These are phyloP conservation scores for Alsophila aescularia DNA, from an alignment of 2,888 invertebrate species.

Conservation along the genomic window DNA sequence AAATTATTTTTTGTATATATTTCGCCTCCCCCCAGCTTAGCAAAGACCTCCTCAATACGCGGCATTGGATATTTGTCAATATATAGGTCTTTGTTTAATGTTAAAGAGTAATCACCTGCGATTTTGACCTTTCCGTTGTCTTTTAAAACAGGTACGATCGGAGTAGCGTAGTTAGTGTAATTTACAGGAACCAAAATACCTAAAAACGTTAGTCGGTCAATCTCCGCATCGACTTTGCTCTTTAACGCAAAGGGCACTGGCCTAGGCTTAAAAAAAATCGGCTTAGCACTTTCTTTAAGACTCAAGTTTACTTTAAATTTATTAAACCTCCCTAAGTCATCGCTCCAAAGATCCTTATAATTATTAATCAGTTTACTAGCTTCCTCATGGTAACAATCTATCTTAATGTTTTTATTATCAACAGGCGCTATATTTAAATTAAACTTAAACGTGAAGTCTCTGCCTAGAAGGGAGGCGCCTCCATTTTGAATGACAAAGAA, in stretches of 20 bases:
- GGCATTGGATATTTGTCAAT: slow-evolving; percentile 39
- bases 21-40: slow-evolving; percentile 16
- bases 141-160: too few relatives aligned
- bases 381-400: neutral
- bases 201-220: slow-evolving; percentile 29
- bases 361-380: neutral
- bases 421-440: neutral
- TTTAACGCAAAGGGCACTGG: slow-evolving; percentile 42
- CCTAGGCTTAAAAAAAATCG: slow-evolving; percentile 40
- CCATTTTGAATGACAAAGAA: slow-evolving; percentile 36
- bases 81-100: slow-evolving; percentile 35
- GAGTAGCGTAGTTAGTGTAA: slow-evolving; percentile 34
- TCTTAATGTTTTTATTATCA: neutral
- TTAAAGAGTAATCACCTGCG: too few relatives aligned
- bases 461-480: slow-evolving; percentile 25
- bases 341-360: slow-evolving; percentile 23
- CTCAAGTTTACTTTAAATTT: slow-evolving; percentile 26
- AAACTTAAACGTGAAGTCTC: neutral
- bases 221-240: slow-evolving; percentile 39
- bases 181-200: slow-evolving; percentile 39
- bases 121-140: too few relatives aligned
- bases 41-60: slow-evolving; percentile 30
- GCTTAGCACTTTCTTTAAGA: slow-evolving; percentile 26
- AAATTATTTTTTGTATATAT: slow-evolving; percentile 26
- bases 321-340: slow-evolving; percentile 32